A percentile compares a stretch with the other conserved stretches of the same genome.
Conservation (phyloP, 2,113 vertebrate species). For the Microtus montanus region DNA sequence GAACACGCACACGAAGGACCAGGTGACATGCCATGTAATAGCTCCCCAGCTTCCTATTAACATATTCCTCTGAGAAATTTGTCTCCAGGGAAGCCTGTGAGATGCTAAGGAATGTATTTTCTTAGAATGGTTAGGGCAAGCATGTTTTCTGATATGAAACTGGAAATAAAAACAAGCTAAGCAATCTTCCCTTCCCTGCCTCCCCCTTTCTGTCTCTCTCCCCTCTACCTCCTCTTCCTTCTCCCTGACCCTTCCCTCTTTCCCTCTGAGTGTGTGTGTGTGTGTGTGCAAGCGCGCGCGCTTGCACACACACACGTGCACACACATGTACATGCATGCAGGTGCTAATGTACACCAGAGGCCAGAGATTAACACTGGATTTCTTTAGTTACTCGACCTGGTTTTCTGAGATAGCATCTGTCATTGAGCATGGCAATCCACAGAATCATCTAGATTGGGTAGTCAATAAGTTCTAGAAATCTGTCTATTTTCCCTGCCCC, state of each 20-base stretch:
- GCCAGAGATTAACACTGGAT: neutral
- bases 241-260: neutral
- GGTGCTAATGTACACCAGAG: neutral
- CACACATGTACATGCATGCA: fast-evolving
- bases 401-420: neutral
- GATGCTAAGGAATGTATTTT: neutral
- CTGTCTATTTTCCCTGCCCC: no score
- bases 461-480: no score
- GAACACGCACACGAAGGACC: neutral
- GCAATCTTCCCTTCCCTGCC: neutral
- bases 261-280: neutral
- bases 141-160: neutral
- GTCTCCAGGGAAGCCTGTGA: neutral
- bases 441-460: neutral
- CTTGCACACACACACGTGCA: no score
- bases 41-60: neutral
- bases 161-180: neutral
- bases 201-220: neutral
- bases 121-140: neutral
- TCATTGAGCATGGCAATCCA: neutral
- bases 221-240: neutral
- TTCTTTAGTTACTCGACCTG: neutral
- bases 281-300: fast-evolving
- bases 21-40: neutral
- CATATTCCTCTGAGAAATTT: neutral